Evolutionary conservation across 2,888 invertebrate species (phyloP).

Genomic region (Sinodicranocentrus sp.): DNA sequence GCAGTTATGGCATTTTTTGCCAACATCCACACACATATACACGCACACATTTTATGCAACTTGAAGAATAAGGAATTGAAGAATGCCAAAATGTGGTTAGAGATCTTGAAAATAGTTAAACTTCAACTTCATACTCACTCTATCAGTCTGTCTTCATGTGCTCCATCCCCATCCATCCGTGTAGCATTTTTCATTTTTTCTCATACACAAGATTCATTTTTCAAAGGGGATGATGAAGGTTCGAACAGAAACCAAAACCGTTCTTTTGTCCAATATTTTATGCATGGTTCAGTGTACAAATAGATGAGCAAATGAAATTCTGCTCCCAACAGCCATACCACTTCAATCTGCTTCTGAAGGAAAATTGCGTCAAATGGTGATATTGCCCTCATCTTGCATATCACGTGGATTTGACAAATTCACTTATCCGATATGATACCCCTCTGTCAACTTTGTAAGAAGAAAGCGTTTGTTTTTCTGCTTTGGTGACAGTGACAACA

Average conservation of each 20-base stretch:
- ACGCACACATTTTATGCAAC: conserved; percentile 6
- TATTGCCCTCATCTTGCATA: not conserved
- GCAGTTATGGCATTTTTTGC: conserved; percentile 32
- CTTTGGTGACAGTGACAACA: not conserved
- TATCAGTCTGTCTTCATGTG: not conserved
- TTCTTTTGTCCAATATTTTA: conserved; percentile 46
- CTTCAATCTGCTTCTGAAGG: not conserved
- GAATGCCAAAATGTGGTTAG: conserved; percentile 23
- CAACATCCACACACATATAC: not conserved
- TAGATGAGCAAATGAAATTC: conserved; percentile 6
- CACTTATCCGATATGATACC: no score
- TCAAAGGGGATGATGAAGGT: conserved; percentile 16
- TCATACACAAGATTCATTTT: conserved; percentile 25
- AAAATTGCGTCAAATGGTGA: conserved; percentile 12
- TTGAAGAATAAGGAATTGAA: not conserved
- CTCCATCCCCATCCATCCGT: conserved; percentile 54
- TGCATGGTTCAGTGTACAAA: conserved; percentile 43
- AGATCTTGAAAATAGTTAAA: conserved; percentile 14
- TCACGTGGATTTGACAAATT: no score
- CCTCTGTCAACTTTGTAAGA: no score
- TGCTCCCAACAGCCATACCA: not conserved
- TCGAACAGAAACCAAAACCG: conserved; percentile 38
- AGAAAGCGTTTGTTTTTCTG: conserved; percentile 12
- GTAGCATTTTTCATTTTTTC: conserved; percentile 34
- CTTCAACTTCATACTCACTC: not conserved